Conservation (phyloP, 2,113 vertebrate species). For the Hemiprocne comata region DNA sequence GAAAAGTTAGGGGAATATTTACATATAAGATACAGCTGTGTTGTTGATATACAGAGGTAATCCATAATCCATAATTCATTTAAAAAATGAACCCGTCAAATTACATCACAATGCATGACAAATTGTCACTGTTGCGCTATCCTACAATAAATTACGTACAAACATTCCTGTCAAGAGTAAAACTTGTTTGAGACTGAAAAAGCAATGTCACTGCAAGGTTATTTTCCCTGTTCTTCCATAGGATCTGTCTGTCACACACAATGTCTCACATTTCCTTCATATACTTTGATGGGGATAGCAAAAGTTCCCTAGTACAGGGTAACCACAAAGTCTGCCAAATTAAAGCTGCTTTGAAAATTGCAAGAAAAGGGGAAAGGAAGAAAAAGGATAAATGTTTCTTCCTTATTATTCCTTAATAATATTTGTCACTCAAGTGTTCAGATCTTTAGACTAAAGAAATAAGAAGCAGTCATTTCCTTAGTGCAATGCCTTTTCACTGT, state of each 20-base stretch:
- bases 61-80: constrained; percentile 76
- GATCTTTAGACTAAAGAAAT: neutral
- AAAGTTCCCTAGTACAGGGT: neutral
- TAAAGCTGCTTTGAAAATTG: neutral
- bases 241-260: constrained; percentile 12
- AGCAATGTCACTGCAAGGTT: constrained; percentile 51
- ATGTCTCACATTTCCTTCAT: neutral
- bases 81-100: constrained; percentile 67
- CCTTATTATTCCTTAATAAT: constrained; percentile 2
- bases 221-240: constrained; percentile 30
- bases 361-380: neutral
- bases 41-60: constrained; percentile 73
- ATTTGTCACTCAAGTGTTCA: constrained; percentile 52
- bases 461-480: constrained; percentile 19
- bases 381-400: neutral
- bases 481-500: neutral
- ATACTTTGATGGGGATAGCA: neutral
- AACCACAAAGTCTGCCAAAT: neutral
- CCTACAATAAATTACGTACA: constrained; percentile 56
- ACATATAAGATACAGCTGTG: constrained; percentile 61
- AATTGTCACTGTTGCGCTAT: constrained; percentile 56
- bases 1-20: constrained; percentile 71
- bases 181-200: constrained; percentile 40
- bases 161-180: constrained; percentile 45
- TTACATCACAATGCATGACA: constrained; percentile 64